Conservation (phyloP, 2,888 invertebrate species). For the Epistrophe grossulariae region DNA sequence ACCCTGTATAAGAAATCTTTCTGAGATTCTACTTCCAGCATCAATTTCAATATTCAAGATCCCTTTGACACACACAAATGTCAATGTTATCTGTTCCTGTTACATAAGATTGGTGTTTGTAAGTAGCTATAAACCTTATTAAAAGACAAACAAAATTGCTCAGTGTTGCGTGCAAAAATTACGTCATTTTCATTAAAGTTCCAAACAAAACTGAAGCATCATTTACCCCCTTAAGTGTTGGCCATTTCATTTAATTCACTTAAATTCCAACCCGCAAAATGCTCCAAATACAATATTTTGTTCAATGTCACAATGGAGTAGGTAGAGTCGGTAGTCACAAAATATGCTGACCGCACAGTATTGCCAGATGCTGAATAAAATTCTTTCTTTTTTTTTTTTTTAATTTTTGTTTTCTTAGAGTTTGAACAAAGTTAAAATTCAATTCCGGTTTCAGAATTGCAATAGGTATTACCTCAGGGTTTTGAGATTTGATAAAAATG, state of each 20-base stretch:
- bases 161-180: conserved; percentile 33
- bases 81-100: background rate
- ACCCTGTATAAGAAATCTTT: background rate
- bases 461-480: too few species aligned
- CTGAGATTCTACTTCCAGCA: background rate
- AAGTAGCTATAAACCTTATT: background rate
- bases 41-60: background rate
- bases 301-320: background rate
- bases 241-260: conserved; percentile 61
- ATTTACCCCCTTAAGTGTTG: conserved; percentile 50
- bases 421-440: too few species aligned
- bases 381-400: too few species aligned
- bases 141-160: background rate
- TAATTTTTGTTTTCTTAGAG: too few species aligned
- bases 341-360: background rate
- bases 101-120: background rate
- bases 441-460: too few species aligned
- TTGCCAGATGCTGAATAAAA: background rate
- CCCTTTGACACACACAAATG: background rate
- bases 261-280: conserved; percentile 42
- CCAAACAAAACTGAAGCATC: conserved; percentile 42
- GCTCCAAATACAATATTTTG: conserved; percentile 40
- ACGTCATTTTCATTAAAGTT: conserved; percentile 34
- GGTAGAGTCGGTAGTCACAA: background rate
- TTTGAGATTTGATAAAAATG: too few species aligned